Evolutionary conservation across 2,113 vertebrate genomes (phyloP), one percentile per base, ranked within the genome.

Genomic region (Callopanchax toddi): DNA sequence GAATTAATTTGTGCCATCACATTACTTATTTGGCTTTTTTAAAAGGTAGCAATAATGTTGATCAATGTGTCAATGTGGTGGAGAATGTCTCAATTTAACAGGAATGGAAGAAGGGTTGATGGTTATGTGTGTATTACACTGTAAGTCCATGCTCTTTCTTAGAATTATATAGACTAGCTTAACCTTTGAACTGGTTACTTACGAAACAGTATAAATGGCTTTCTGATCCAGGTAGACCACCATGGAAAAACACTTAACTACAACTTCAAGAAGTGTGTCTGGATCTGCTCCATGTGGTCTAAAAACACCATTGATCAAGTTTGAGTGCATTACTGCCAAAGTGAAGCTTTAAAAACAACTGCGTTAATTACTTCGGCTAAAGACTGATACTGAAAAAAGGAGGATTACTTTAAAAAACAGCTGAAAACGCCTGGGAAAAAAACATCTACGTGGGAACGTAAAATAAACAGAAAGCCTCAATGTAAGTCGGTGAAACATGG

Each of bases 131-230:
- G 26, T 46, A 23, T 43, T 76, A 72, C 74, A 51, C 57, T 81
- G 66, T 71, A 84, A 66, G 53, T 69, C 69, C 76, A 75, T 73
- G 75, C 74, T 76, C 54, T 66, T 82, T 85, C 79, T 60, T 43
- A 67, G 71, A 85, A 86, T 71, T 60, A 32, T 70, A 65, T 76
- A 80, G 43, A 34, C 52, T 23, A 57, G 75, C 39, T 85, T 82
- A 84, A 82, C 76, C 75, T 54, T 61, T 74, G 65, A 49, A 82
- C 77, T 69, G 54, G 67, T 83, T 55, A 57, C 67, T 29, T 51
- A 25, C 23, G 51, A 57, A 22, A n/a, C 50, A 44, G 62, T 70
- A 58, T 42, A 57, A 60, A 57, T 69, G 54, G 44, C 53, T 70
- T 72, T 46, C 20, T 56, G 57, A 65, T 45, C 9, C 11, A 36